Evolutionary conservation across 2,113 vertebrate genomes (phyloP).

Genomic region (Taxidea taxus): DNA sequence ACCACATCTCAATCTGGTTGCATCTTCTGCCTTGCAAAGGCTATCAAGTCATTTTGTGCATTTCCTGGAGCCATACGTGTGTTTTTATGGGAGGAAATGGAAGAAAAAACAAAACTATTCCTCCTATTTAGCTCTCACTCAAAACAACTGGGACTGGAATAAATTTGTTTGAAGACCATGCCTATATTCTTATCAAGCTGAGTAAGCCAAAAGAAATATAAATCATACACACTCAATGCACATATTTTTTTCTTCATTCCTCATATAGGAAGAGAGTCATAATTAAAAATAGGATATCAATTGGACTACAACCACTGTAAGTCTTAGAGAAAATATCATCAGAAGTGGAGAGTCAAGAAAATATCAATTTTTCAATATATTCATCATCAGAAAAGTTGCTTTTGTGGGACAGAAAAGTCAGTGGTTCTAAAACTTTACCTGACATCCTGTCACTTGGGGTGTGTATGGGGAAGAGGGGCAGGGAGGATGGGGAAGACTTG

Average conservation of each 20-base stretch:
- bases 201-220: background rate
- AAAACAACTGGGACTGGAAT: background rate
- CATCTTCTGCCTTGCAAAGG: background rate
- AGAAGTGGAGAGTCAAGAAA: background rate
- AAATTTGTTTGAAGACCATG: background rate
- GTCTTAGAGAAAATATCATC: background rate
- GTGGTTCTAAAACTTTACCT: background rate
- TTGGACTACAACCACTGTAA: background rate
- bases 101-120: background rate
- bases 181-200: background rate
- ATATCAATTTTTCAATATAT: background rate
- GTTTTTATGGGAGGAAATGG: background rate
- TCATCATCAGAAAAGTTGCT: background rate
- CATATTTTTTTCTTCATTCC: background rate
- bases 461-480: background rate
- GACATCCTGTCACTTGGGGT: background rate
- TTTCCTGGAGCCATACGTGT: background rate
- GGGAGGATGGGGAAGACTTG: background rate
- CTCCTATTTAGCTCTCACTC: background rate
- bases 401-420: background rate
- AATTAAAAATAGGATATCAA: background rate
- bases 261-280: background rate
- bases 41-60: background rate
- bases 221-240: background rate
- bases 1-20: background rate